Evolutionary conservation across 1,140 invertebrate species (phyloP).

Genomic region (Hyles euphorbiae): DNA sequence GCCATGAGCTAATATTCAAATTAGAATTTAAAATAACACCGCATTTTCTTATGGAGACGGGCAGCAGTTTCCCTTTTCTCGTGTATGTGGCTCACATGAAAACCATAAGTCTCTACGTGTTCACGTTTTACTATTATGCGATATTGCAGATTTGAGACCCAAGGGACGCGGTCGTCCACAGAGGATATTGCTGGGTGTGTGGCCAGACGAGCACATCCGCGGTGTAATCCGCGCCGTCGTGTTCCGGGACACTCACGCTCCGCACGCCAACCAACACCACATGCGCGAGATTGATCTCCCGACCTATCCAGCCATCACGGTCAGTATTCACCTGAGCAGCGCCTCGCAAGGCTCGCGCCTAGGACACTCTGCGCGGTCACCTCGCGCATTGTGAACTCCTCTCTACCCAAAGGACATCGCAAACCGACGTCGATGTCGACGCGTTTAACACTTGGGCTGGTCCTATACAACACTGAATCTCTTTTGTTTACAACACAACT

Average conservation of each 20-base stretch:
- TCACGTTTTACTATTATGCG: constrained; percentile 69
- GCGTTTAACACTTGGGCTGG: neutral
- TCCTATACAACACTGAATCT: neutral
- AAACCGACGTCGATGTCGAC: neutral
- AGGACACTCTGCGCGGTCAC: constrained; percentile 5
- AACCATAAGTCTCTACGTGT: constrained; percentile 38
- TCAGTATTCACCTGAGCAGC: constrained; percentile 49
- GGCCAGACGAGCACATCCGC: constrained; percentile 94
- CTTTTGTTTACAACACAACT: neutral
- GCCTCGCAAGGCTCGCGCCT: constrained; percentile 5
- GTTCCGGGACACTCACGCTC: constrained; percentile 86
- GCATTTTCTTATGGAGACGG: too few species aligned
- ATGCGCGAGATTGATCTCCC: constrained; percentile 64
- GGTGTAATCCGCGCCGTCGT: constrained; percentile 93
- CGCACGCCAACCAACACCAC: constrained; percentile 77
- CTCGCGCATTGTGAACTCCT: constrained; percentile 15
- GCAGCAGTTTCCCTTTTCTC: too few species aligned
- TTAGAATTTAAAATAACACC: too few species aligned
- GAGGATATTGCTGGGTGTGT: constrained; percentile 90
- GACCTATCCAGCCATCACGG: constrained; percentile 67
- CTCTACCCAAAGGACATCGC: constrained; percentile 7
- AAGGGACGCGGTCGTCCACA: constrained; percentile 93
- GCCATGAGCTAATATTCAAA: too few species aligned
- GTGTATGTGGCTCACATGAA: too few species aligned
- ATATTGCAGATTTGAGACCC: constrained; percentile 86